Conservation (phyloP, 2,113 vertebrate species). For the Catharus fuscescens region DNA sequence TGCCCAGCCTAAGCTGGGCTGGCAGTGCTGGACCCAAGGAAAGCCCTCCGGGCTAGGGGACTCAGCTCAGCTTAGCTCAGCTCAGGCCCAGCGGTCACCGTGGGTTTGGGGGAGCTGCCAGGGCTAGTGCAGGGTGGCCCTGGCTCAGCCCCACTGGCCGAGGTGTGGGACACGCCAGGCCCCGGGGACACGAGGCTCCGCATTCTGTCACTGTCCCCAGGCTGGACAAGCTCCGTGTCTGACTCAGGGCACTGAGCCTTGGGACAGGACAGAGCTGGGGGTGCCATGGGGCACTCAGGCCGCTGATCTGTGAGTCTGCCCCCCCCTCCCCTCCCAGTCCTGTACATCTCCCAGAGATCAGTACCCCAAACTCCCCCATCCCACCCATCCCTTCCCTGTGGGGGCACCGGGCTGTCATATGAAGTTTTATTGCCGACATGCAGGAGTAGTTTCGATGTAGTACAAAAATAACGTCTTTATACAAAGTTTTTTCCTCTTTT, state of each 20-base stretch:
- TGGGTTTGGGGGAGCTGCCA: fast-evolving
- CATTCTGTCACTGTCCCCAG: neutral
- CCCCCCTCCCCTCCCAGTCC: too few species aligned
- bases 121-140: neutral
- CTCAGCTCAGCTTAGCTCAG: neutral
- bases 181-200: neutral
- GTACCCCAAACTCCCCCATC: neutral
- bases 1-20: neutral
- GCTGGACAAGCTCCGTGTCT: neutral
- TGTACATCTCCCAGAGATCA: neutral
- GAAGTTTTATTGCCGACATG: constrained; percentile 97
- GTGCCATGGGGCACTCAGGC: neutral
- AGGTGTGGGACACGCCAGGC: fast-evolving
- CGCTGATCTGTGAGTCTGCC: neutral
- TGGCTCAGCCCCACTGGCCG: neutral
- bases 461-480: constrained; percentile 99
- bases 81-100: neutral
- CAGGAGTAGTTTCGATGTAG: constrained; percentile 93
- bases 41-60: fast-evolving
- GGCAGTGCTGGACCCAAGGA: neutral
- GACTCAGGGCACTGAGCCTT: neutral
- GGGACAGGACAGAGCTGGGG: neutral
- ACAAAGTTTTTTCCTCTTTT: constrained; percentile 85
- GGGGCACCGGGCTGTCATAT: constrained; percentile 67
- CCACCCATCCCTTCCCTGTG: fast-evolving